Evolutionary conservation across 1,140 invertebrate genomes (phyloP), one percentile per base, ranked within the genome.

Genomic region (Sitobion miscanthi): DNA sequence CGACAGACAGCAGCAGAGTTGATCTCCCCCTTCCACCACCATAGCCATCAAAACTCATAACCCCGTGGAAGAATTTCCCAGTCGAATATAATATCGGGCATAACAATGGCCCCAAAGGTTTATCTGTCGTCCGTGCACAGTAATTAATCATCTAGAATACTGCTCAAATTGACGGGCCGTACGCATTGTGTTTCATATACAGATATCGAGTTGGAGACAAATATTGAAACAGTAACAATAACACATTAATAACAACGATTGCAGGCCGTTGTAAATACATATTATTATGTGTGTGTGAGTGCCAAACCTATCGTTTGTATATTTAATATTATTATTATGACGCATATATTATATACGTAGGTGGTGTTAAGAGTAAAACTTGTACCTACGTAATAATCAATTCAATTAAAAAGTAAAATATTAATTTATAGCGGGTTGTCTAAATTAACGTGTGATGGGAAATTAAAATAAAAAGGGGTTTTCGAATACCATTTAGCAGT

Each of bases 21-120:
- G 38, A 42, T 42, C 35, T 25, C 83, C 82, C 82, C 83, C 82
- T 21, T 83, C 38, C 21, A 83, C 21, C 38, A 38, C 21, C 38
- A 25, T 45, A 42, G 3, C 42, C 62, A 77, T 77, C 30, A 77
- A 77, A 77, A 77, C 62, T n/a, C 62, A 77, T 77, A 77, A 86
- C 85, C 38, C 85, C 42, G 83, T 30, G 85, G 85, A 86, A 86
- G 21, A 86, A 52, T 52, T 25, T 52, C 30, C 30, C 17, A 62
- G 38, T 69, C 42, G 54, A 90, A 90, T 90, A 90, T 89, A 57
- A 69, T 90, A 90, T 77, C 62, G 47, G 89, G 62, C 11, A 90
- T 47, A 90, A 90, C 57, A 90, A 90, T 90, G 25, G 57, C 45
- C 89, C 57, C 11, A 69, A 69, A 69, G 38, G 89, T 45, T 69